Evolutionary conservation across 2,888 invertebrate genomes (phyloP).

Genomic region (Aspidapion aeneum): DNA sequence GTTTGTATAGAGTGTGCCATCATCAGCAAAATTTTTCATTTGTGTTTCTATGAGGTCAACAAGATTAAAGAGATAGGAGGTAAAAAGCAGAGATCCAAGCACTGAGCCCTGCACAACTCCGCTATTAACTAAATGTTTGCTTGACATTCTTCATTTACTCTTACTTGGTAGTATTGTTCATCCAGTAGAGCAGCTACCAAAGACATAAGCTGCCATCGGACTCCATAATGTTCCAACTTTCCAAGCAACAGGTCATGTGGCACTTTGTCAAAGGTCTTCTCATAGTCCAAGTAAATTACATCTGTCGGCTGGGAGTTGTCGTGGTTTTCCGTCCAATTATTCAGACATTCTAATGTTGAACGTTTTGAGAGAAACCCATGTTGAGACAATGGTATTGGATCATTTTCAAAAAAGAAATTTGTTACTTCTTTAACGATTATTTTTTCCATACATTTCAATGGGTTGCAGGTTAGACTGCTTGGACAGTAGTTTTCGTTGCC

Average conservation of each 20-base stretch:
- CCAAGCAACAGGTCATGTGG: neutral
- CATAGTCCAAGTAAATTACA: neutral
- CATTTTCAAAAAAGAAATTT: neutral
- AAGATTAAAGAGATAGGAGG: neutral
- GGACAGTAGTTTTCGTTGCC: slow-evolving; percentile 2
- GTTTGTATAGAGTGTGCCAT: neutral
- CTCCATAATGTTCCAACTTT: neutral
- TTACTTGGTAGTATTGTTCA: neutral
- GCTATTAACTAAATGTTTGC: neutral
- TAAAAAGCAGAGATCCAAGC: neutral
- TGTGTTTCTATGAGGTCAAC: neutral
- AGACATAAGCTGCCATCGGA: neutral
- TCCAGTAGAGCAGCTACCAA: neutral
- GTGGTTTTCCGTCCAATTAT: neutral
- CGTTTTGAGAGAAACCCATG: neutral
- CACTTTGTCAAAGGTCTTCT: neutral
- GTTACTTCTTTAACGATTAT: neutral
- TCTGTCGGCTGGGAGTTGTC: neutral
- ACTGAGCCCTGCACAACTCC: neutral
- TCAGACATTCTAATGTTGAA: neutral
- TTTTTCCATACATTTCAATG: slow-evolving; percentile 4
- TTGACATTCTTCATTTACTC: neutral
- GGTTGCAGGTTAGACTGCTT: slow-evolving; percentile 3
- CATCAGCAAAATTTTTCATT: slow-evolving; percentile 1
- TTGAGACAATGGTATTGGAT: neutral